Conservation (phyloP, 2,113 vertebrate genomes). For the Melanotaenia duboulayi region DNA sequence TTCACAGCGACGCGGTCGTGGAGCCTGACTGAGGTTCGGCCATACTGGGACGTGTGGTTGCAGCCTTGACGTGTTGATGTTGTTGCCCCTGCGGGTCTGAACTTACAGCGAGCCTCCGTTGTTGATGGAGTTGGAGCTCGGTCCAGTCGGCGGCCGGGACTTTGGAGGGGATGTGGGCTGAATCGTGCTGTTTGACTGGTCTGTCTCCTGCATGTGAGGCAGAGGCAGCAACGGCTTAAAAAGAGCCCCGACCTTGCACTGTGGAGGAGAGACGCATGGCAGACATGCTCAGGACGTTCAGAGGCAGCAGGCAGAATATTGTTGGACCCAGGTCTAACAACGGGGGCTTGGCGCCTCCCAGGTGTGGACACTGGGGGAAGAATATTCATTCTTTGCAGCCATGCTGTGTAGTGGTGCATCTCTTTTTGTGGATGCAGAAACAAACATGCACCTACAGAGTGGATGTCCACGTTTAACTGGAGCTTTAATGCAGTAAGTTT, state of each 20-base stretch:
- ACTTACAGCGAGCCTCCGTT: conserved; percentile 92
- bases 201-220: conserved; percentile 86
- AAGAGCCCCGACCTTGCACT: conserved; percentile 81
- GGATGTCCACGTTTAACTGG: neutral
- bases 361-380: conserved; percentile 45
- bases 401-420: conserved; percentile 40
- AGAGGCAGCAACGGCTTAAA: conserved; percentile 83
- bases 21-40: too few relatives aligned
- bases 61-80: too few relatives aligned
- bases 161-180: conserved; percentile 84
- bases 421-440: conserved; percentile 1
- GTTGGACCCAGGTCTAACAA: conserved; percentile 37
- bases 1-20: too few relatives aligned
- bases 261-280: conserved; percentile 67
- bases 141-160: conserved; percentile 81
- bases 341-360: neutral
- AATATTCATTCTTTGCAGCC: conserved; percentile 65
- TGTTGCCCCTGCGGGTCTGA: too few relatives aligned
- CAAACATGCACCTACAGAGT: conserved; percentile 34
- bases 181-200: conserved; percentile 80
- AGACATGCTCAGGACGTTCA: conserved; percentile 65
- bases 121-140: conserved; percentile 89
- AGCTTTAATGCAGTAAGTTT: too few relatives aligned
- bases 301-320: conserved; percentile 74
- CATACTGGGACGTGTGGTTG: too few relatives aligned